Percentiles rank a stretch among this genome's conserved stretches.
These are phyloP conservation scores for Hemichromis elongatus DNA, from an alignment of 2,113 vertebrate genomes.

Conservation along the genomic window DNA sequence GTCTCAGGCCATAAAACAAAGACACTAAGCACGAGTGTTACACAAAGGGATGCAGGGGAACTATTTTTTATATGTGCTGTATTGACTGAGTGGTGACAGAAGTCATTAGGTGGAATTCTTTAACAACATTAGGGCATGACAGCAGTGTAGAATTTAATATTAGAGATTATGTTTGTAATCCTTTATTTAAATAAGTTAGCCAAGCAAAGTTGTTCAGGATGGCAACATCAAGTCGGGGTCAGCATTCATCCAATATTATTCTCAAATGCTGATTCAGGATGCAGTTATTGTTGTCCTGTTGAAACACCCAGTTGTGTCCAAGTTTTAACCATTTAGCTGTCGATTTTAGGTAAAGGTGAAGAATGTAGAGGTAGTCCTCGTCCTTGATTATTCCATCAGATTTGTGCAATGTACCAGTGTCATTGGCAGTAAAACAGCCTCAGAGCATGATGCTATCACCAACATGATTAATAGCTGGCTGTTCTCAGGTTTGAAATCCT, in stretches of 20 bases:
- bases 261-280: neutral
- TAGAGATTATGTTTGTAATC: neutral
- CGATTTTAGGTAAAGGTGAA: neutral
- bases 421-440: neutral
- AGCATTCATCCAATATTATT: neutral
- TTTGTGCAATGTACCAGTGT: neutral
- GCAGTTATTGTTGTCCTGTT: neutral
- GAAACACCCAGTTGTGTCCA: neutral
- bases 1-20: slow-evolving; percentile 37
- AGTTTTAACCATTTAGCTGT: neutral
- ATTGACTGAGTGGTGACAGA: neutral
- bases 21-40: slow-evolving; percentile 5
- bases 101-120: neutral
- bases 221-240: neutral
- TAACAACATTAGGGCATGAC: neutral
- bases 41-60: neutral
- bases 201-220: neutral
- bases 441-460: neutral
- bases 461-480: neutral
- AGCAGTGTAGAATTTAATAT: neutral
- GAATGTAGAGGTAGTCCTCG: neutral
- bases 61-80: neutral
- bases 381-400: neutral
- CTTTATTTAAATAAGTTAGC: neutral
- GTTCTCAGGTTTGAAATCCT: neutral